Percentiles rank a stretch among this genome's conserved stretches.
Conservation (phyloP, 2,888 invertebrate genomes). For the Salpingus planirostris region DNA sequence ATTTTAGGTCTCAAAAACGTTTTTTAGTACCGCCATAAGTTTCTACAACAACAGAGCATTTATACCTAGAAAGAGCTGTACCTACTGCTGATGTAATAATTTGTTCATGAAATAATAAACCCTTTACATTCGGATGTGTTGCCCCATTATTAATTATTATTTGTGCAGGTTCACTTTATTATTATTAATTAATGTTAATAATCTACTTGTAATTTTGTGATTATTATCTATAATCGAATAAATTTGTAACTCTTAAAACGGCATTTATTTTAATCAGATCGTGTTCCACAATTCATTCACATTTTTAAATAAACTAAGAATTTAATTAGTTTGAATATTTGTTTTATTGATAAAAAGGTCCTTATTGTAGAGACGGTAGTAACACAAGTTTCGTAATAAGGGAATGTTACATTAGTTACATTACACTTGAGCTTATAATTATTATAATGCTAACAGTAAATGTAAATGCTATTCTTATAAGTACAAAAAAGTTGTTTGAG, state of each 20-base stretch:
- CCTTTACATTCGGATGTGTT: conserved; percentile 32
- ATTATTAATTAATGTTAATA: conserved; percentile 24
- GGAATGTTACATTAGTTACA: conserved; percentile 10
- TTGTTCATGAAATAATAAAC: conserved; percentile 24
- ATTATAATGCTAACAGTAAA: too few species aligned
- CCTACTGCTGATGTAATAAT: conserved; percentile 27
- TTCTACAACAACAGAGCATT: conserved; percentile 19
- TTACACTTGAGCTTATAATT: conserved; percentile 13
- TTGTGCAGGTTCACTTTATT: conserved; percentile 24
- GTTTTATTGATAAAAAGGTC: too few species aligned
- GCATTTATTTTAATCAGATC: too few species aligned
- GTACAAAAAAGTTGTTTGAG: too few species aligned
- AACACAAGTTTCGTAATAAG: too few species aligned
- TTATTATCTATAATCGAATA: conserved; percentile 18
- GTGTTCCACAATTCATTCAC: too few species aligned
- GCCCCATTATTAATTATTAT: conserved; percentile 22
- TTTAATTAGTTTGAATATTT: too few species aligned
- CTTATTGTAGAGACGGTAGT: too few species aligned
- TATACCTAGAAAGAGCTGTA: conserved; percentile 28
- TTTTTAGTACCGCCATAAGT: conserved; percentile 28
- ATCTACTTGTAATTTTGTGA: conserved; percentile 24
- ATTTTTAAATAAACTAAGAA: too few species aligned
- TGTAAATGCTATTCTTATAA: too few species aligned
- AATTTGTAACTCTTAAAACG: conserved; percentile 21
- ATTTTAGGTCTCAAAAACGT: conserved; percentile 26